Base-by-base conservation (phyloP, 2,113 vertebrate species). In the Tupaia chinensis region DNA sequence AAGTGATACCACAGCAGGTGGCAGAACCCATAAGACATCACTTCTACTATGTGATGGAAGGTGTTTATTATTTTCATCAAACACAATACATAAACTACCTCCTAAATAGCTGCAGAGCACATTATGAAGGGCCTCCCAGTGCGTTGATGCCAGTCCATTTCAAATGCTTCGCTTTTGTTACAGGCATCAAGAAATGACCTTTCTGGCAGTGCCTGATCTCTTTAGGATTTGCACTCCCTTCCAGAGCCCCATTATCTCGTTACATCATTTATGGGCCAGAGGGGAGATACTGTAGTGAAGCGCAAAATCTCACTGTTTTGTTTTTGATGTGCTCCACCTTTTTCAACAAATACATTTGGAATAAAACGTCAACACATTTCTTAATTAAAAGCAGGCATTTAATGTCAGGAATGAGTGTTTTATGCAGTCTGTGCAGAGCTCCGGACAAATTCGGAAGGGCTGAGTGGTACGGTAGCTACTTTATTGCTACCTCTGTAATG, bases 211-310 rank as follows among this genome's bases (percentile, higher is more conserved):
- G 23, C 80, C 77, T 95, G 17, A 65, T 96, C 78, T 58, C 56
- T 85, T 96, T 95, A 84, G 84, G 68, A 27, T 96, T 65, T 94
- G 73, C 0, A 0, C 25, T 23, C 78, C 69, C 91, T 70, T n/a
- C 81, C 66, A 61, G 29, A 88, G 27, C 34, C 56, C 89, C 44
- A 78, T 97, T 96, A 93, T 74, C 92, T 93, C 95, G 82, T 96
- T 97, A 77, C 95, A 85, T 97, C 96, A 97, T 97, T 96, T 83
- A 94, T 76, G 72, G 82, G 65, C 77, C 87, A 80, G 82, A 93
- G 17, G 86, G 79, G 79, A 78, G 44, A 65, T 69, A 60, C 66
- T 44, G 0, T 0, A 58, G 78, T 76, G 91, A 97, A 63, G 68
- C 92, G 81, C 83, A 94, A 78, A 95, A 89, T 34, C 32, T n/a